Percentiles rank a stretch among this genome's conserved stretches.
phyloP scores from a whole-genome alignment of 2,888 invertebrate genomes.

The Liposcelis brunnea region DNA sequence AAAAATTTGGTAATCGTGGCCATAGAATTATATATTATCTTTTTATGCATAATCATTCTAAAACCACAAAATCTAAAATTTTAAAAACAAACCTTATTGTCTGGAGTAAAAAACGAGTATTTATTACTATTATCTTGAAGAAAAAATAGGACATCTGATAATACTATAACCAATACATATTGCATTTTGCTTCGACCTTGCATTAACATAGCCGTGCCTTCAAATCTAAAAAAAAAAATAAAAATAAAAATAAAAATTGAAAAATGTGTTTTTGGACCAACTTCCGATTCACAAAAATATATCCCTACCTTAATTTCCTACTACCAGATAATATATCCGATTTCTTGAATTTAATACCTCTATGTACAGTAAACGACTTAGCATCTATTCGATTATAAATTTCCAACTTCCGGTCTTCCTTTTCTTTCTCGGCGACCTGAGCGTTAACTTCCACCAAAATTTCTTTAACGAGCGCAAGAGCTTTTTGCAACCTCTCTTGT shows the following conservation, averaged over 20 bases:
- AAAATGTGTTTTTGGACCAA: conserved; percentile 5
- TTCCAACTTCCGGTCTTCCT: conserved; percentile 74
- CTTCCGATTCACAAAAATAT: not conserved
- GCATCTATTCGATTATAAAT: conserved; percentile 85
- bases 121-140: conserved; percentile 84
- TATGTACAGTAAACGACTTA: conserved; percentile 72
- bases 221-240: conserved; percentile 38
- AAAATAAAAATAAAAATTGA: conserved; percentile 6
- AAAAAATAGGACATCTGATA: conserved; percentile 84
- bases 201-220: conserved; percentile 77
- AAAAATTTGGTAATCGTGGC: too few species aligned
- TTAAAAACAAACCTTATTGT: conserved; percentile 55
- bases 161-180: conserved; percentile 70
- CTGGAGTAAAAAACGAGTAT: conserved; percentile 76
- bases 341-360: conserved; percentile 82
- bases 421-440: conserved; percentile 74
- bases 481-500: conserved; percentile 58
- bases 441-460: conserved; percentile 9
- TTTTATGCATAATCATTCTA: too few species aligned
- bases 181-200: conserved; percentile 83
- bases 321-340: conserved; percentile 74
- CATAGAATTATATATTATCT: too few species aligned
- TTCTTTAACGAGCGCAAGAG: conserved; percentile 62
- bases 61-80: too few species aligned
- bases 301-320: conserved; percentile 51